These are phyloP conservation scores for Stichopus chloronotus DNA, from an alignment of 35 echinoderm and acorn worm genomes.

Conservation along the genomic window DNA sequence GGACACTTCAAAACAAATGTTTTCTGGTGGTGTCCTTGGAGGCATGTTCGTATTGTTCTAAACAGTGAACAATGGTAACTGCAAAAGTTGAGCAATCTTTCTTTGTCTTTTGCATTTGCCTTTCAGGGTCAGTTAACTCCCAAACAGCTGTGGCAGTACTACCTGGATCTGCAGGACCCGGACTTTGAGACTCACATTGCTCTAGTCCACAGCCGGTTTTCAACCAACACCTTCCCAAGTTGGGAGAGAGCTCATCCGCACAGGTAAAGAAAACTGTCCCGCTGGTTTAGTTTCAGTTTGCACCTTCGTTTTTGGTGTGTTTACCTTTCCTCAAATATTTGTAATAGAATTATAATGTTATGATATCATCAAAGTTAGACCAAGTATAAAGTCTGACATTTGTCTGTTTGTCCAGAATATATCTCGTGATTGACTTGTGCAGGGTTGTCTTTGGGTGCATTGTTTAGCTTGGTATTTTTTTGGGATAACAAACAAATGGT, in stretches of 20 bases:
- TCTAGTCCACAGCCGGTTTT: slow-evolving; percentile 93
- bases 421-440: too few species aligned
- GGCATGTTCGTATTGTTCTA: too few species aligned
- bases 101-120: neutral
- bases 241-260: slow-evolving; percentile 97
- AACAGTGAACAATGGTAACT: too few species aligned
- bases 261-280: slow-evolving; percentile 45
- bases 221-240: slow-evolving; percentile 97
- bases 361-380: neutral
- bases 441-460: too few species aligned
- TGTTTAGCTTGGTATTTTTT: too few species aligned
- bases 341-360: neutral
- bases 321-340: neutral
- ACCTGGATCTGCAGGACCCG: slow-evolving; percentile 66
- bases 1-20: too few species aligned
- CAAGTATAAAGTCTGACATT: neutral
- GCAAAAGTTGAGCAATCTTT: too few species aligned
- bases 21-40: too few species aligned
- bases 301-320: neutral
- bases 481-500: too few species aligned
- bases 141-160: slow-evolving; percentile 87
- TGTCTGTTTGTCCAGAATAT: too few species aligned
- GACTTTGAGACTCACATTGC: slow-evolving; percentile 90
- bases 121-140: slow-evolving; percentile 85
- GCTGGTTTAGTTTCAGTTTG: neutral